Conservation (phyloP, 2,888 invertebrate genomes). For the Cryptocheilus praepositus region DNA sequence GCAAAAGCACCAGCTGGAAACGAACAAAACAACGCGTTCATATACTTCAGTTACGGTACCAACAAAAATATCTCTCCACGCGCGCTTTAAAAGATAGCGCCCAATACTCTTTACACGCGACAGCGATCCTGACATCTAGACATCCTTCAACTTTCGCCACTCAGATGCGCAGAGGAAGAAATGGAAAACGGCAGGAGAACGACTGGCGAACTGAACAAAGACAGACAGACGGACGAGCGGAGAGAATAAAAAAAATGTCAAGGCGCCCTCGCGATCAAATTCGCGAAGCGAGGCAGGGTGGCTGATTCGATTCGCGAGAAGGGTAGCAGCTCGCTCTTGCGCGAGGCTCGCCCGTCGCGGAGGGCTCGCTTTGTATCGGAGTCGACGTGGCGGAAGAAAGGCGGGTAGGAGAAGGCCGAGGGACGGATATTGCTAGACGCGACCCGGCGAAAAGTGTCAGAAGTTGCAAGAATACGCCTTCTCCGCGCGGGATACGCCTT, state of each 20-base stretch:
- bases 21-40: no score
- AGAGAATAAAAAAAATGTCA: neutral
- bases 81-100: no score
- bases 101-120: no score
- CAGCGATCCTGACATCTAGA: no score
- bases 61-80: no score
- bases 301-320: conserved; percentile 15
- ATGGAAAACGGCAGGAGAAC: neutral
- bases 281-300: no score
- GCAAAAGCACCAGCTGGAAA: no score
- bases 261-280: no score
- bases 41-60: no score
- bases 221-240: neutral
- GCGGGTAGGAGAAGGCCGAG: conserved; percentile 7
- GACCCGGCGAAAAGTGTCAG: conserved; percentile 48
- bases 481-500: neutral
- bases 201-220: neutral
- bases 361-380: conserved; percentile 44
- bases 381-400: conserved; percentile 49
- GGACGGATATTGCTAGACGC: conserved; percentile 35
- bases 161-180: neutral
- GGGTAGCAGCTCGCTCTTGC: conserved; percentile 36
- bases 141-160: no score
- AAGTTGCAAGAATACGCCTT: conserved; percentile 42
- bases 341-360: conserved; percentile 23